These are phyloP conservation scores for Protonibea diacanthus DNA, from an alignment of 2,797 vertebrate genomes.

Conservation along the genomic window DNA sequence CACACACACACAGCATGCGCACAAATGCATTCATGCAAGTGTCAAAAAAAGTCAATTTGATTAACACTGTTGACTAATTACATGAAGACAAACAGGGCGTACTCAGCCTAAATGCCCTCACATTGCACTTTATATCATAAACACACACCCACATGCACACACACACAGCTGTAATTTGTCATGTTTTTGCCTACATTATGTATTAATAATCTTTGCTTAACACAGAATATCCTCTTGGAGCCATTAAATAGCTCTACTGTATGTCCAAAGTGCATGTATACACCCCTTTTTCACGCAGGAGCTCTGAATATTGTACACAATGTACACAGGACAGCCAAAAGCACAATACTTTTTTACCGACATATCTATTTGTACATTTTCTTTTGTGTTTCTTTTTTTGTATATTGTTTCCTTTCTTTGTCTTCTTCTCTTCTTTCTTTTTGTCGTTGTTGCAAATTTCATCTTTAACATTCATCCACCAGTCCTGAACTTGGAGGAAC, in stretches of 20 bases:
- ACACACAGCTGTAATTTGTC: constrained; percentile 44
- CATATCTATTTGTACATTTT: constrained; percentile 69
- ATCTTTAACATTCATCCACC: constrained; percentile 33
- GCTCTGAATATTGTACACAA: constrained; percentile 72
- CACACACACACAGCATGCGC: constrained; percentile 34
- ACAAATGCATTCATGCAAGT: constrained; percentile 51
- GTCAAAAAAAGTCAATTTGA: constrained; percentile 22
- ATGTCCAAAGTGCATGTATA: constrained; percentile 65
- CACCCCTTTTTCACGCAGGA: constrained; percentile 56
- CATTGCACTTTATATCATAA: constrained; percentile 79
- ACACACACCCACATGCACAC: constrained; percentile 29
- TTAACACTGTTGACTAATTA: constrained; percentile 44
- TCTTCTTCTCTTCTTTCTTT: neutral
- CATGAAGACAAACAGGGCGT: constrained; percentile 57
- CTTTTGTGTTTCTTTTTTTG: constrained; percentile 11
- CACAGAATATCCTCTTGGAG: constrained; percentile 45
- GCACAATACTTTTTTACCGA: constrained; percentile 81
- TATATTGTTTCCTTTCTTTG: constrained; percentile 14
- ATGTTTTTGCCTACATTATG: constrained; percentile 52
- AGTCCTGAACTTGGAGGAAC: constrained; percentile 49
- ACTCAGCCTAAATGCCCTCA: constrained; percentile 73
- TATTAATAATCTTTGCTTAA: constrained; percentile 42
- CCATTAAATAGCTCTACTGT: constrained; percentile 42
- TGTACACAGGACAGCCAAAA: constrained; percentile 78
- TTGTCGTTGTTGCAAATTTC: constrained; percentile 10